These are phyloP conservation scores for Xanthia icteritia DNA, from an alignment of 2,888 invertebrate species.

Conservation along the genomic window DNA sequence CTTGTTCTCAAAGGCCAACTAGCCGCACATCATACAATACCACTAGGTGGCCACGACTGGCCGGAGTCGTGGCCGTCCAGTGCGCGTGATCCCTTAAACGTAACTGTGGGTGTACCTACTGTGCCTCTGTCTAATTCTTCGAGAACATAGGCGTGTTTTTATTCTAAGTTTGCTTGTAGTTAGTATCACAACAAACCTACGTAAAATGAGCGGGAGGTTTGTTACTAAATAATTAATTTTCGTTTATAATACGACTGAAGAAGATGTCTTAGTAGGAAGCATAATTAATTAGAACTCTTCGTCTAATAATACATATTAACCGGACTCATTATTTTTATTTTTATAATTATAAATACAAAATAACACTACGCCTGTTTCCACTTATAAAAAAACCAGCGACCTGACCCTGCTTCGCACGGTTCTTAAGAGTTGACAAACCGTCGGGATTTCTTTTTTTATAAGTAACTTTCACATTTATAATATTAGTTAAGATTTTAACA, in stretches of 20 bases:
- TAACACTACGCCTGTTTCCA: not conserved
- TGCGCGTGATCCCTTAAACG: too few species aligned
- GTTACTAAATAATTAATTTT: slow-evolving; percentile 26
- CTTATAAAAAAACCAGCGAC: too few species aligned
- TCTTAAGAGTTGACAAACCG: too few species aligned
- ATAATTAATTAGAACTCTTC: not conserved
- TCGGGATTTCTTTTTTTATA: too few species aligned
- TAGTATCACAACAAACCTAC: not conserved
- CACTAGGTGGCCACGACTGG: too few species aligned
- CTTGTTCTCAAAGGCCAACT: too few species aligned
- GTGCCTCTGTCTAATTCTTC: not conserved
- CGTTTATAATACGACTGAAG: not conserved
- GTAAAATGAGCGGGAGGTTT: slow-evolving; percentile 1
- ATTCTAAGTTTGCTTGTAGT: not conserved
- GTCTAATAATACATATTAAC: not conserved
- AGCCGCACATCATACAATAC: too few species aligned
- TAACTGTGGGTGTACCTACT: not conserved
- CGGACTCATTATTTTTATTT: too few species aligned
- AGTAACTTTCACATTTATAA: too few species aligned
- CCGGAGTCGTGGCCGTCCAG: too few species aligned
- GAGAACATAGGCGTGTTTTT: not conserved
- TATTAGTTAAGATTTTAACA: too few species aligned
- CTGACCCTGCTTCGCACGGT: too few species aligned
- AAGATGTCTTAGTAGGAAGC: not conserved
- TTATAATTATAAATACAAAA: not conserved